A percentile compares a stretch with the other conserved stretches of the same genome.
phyloP scores from a whole-genome alignment of 2,113 vertebrate species.

The Sciurus niger region DNA sequence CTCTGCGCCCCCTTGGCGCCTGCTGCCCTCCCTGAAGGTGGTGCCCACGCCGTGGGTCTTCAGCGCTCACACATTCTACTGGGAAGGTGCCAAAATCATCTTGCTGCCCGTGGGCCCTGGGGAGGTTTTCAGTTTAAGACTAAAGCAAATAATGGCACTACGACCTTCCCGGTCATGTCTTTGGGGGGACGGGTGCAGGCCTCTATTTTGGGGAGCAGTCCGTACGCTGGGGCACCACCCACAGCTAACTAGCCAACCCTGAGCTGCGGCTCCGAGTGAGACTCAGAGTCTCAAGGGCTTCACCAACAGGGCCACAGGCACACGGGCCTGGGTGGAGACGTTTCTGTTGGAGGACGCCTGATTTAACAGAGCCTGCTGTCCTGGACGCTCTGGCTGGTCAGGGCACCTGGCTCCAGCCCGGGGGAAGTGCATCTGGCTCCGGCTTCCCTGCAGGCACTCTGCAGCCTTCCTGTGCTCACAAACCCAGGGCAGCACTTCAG shows the following conservation, averaged over 20 bases:
- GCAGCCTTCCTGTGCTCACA: neutral
- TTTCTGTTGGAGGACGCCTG: neutral
- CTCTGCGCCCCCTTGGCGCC: neutral
- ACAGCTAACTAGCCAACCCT: neutral
- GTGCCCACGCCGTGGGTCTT: neutral
- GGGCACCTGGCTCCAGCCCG: fast-evolving
- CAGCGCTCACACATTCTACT: neutral
- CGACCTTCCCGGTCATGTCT: neutral
- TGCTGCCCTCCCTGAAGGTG: neutral
- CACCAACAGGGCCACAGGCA: neutral
- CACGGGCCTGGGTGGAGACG: no score
- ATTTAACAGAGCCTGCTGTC: neutral
- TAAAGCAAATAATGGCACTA: neutral
- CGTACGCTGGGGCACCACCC: neutral
- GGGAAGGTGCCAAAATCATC: neutral
- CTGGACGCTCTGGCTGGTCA: neutral
- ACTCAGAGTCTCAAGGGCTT: neutral
- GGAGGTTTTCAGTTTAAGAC: neutral
- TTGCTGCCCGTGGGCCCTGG: neutral
- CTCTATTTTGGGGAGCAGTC: neutral
- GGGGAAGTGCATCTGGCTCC: neutral
- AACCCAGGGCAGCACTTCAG: fast-evolving
- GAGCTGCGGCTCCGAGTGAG: neutral
- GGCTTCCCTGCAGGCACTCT: neutral
- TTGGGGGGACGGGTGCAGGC: neutral